Evolutionary conservation across 1,140 invertebrate species (phyloP), one percentile per base, ranked within the genome.

Genomic region (Rhopalosiphum padi): DNA sequence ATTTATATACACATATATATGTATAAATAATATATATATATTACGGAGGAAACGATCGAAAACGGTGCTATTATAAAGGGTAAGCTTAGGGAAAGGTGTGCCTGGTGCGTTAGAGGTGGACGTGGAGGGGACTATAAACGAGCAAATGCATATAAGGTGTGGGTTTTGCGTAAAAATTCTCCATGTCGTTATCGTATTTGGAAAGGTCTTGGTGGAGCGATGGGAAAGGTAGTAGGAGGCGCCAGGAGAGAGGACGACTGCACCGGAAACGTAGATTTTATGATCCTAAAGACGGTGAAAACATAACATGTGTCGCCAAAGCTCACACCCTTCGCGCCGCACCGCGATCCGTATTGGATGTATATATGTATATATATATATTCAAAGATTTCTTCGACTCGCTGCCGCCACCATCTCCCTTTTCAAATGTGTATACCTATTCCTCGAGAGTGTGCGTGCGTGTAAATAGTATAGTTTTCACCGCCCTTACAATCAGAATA

Each of bases 191-290:
- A 91, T 91, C 90, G 90, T 90, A 21, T 48, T 8, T 18, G 30
- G 3, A 86, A 86, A 46, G 43, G 43, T 18, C 85, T 86, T n/a
- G 30, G 60, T n/a, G 15, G 30, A 30, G 30, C 30, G 60, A n/a
- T 4, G 85, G 43, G 43, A 46, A 46, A 9, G 25, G 41, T 46
- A 46, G 25, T n/a, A n/a, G 2, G 53, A 18, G 41, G 41, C 22
- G 25, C 37, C 18, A 30, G 25, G 9, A 46, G 53, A 35, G 89
- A 46, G 85, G 41, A 18, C 22, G 89, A 90, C 55, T 37, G 11
- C 55, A 35, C 55, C 18, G 91, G 46, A 92, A 92, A 92, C 91
- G 91, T 77, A 82, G 91, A 92, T 92, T 92, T 92, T 92, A 92
- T 92, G 91, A 92, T 43, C n/a, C 68, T 82, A 22, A 83, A 77